Evolutionary conservation across 1,140 invertebrate species (phyloP), one percentile per base, ranked within the genome.

Genomic region (Lordiphosa clarofinis): DNA sequence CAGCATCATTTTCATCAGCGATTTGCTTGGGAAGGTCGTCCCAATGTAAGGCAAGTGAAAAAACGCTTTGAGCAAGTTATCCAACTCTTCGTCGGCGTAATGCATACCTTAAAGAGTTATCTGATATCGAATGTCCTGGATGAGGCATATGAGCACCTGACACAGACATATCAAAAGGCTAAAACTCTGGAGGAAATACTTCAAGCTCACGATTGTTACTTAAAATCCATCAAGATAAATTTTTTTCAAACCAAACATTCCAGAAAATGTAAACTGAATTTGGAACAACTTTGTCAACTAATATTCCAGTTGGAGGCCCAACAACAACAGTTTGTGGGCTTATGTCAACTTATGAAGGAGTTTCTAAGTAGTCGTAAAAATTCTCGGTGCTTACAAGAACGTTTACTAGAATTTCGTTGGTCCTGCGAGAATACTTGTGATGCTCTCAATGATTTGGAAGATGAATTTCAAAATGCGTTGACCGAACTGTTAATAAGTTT

Each of bases 161-260:
- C 28, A 1, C 5, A 13, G 0, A 35, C 4, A 7, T 68, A 38
- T 15, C 38, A n/a, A 2, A 1, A 28, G 5, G 38, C 44, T 2
- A 15, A 11, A 1, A 57, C 52, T 4, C 4, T 82, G 0, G 72
- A 82, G 3, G 66, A 71, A 1, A 5, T 82, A 5, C 36, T 75
- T 6, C 11, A 8, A 0, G 36, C 48, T 1, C 69, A 82, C 28
- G 39, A 8, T 13, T 24, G 1, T 1, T 81, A 76, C 52, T 28
- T 81, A 4, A n/a, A 31, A 0, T 15, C 13, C 9, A 68, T 82
- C 1, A 54, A 38, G n/a, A 5, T 6, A 0, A 71, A 61, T 0
- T 5, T 19, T 4, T 44, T 71, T 21, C 55, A 39, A 42, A 43
- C 11, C 4, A 42, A 35, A 15, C 4, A 2, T 7, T 35, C 11